phyloP scores from a whole-genome alignment of 2,888 invertebrate genomes.

The Cheilosia pagana region DNA sequence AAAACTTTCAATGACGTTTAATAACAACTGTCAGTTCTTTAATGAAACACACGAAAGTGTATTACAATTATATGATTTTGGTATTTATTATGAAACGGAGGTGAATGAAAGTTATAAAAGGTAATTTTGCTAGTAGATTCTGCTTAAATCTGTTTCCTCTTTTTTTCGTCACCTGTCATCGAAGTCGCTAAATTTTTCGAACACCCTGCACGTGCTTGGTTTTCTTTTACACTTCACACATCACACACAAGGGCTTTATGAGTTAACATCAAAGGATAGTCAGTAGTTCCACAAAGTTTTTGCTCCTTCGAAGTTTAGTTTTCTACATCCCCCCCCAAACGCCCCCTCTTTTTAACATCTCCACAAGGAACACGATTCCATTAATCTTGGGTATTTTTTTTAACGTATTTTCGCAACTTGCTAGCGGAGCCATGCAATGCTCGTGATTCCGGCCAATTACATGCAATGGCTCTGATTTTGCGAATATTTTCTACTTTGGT shows the following conservation, averaged over 20 bases:
- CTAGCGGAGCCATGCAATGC: slow-evolving; percentile 44
- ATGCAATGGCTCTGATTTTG: slow-evolving; percentile 49
- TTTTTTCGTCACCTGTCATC: no score
- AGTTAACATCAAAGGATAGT: slow-evolving; percentile 5
- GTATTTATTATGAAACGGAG: no score
- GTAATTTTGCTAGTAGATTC: no score
- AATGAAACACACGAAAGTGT: no score
- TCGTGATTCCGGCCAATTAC: slow-evolving; percentile 65
- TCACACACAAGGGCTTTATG: not conserved
- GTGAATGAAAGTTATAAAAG: no score
- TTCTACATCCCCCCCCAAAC: slow-evolving; percentile 10
- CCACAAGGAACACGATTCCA: slow-evolving; percentile 39
- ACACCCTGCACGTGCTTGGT: not conserved
- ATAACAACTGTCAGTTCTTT: no score
- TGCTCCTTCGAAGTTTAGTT: slow-evolving; percentile 6
- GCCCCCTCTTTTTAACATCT: slow-evolving; percentile 5
- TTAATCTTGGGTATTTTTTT: slow-evolving; percentile 48
- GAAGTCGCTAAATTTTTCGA: not conserved
- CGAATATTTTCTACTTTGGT: slow-evolving; percentile 10
- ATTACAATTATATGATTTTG: no score
- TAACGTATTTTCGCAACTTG: slow-evolving; percentile 1
- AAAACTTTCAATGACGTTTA: not conserved
- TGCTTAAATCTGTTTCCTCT: no score
- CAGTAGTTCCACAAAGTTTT: slow-evolving; percentile 2
- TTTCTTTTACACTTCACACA: not conserved